Evolutionary conservation across 2,113 vertebrate species (phyloP).

Genomic region (Sinocyclocheilus anophthalmus): DNA sequence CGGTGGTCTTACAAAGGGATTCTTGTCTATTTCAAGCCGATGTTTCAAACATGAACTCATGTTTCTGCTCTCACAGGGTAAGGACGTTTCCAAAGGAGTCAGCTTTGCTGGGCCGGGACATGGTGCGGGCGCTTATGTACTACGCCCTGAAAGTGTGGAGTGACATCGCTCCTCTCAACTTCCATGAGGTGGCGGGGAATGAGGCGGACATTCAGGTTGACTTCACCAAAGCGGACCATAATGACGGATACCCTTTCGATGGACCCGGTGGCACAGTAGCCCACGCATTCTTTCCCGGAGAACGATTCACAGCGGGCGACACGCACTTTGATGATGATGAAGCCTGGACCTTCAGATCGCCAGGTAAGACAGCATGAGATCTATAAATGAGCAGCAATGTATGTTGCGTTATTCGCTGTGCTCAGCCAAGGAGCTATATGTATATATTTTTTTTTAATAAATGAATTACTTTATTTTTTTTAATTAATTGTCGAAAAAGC

Average conservation of each 20-base stretch:
- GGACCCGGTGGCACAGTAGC: constrained; percentile 93
- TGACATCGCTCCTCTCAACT: constrained; percentile 91
- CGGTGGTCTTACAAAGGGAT: neutral
- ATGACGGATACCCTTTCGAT: constrained; percentile 91
- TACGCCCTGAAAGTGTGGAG: constrained; percentile 97
- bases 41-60: neutral
- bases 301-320: constrained; percentile 86
- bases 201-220: constrained; percentile 94
- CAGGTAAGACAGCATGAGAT: constrained; percentile 73
- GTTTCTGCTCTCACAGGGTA: constrained; percentile 75
- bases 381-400: too few species aligned
- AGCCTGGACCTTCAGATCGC: constrained; percentile 93
- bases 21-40: neutral
- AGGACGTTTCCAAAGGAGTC: constrained; percentile 90
- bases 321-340: constrained; percentile 95
- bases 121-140: constrained; percentile 92
- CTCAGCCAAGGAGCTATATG: too few species aligned
- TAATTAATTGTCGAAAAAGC: too few species aligned
- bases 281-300: constrained; percentile 92
- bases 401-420: too few species aligned
- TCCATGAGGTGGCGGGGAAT: constrained; percentile 93
- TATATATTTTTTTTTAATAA: too few species aligned
- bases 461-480: too few species aligned
- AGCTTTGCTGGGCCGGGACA: constrained; percentile 84
- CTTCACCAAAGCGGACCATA: constrained; percentile 91